Evolutionary conservation across 1,140 invertebrate genomes (phyloP).

Genomic region (Rhopalosiphum padi): DNA sequence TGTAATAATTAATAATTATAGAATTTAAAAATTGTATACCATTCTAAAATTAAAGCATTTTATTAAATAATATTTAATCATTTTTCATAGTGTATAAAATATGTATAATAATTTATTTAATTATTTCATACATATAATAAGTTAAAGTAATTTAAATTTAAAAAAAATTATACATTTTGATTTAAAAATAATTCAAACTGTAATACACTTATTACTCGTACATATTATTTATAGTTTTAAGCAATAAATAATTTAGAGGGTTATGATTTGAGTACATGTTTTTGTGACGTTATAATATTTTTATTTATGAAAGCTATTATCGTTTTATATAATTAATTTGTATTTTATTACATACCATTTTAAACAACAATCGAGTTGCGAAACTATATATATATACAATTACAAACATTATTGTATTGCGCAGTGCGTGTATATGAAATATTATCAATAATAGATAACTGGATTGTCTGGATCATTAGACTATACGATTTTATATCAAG

Average conservation of each 20-base stretch:
- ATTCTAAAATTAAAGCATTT: too few relatives aligned
- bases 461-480: neutral
- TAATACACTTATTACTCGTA: neutral
- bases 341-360: neutral
- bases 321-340: neutral
- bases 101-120: neutral
- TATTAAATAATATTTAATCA: neutral
- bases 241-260: neutral
- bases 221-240: neutral
- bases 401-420: neutral
- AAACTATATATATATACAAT: neutral
- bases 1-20: neutral
- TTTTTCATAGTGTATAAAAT: neutral
- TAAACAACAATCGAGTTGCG: neutral
- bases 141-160: too few relatives aligned
- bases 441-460: neutral
- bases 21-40: neutral
- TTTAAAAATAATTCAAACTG: neutral
- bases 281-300: neutral
- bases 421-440: neutral
- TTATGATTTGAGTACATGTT: slow-evolving; percentile 21
- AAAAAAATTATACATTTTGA: too few relatives aligned
- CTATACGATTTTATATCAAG: neutral
- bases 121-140: too few relatives aligned
- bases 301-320: slow-evolving; percentile 12